Evolutionary conservation across 2,113 vertebrate genomes (phyloP).

Genomic region (Romanogobio albipinnatus): DNA sequence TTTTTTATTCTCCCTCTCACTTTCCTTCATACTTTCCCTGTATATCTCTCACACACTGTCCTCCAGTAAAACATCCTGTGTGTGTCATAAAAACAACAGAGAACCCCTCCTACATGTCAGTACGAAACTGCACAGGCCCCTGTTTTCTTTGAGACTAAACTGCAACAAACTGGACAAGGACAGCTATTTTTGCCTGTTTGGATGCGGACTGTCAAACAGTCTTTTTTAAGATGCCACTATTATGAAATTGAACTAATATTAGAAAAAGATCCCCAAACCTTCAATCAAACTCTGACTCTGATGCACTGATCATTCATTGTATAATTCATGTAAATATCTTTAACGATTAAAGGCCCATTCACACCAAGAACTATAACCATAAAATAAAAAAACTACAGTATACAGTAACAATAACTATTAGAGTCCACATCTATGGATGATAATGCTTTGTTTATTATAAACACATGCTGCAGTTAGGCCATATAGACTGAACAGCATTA

Average conservation of each 20-base stretch:
- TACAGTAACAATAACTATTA: neutral
- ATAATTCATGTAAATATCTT: neutral
- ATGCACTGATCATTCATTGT: neutral
- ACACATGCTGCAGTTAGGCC: neutral
- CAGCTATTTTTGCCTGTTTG: neutral
- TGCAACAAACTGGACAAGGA: neutral
- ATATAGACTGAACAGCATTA: neutral
- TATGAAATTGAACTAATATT: neutral
- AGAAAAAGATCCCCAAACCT: too few species aligned
- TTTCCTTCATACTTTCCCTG: neutral
- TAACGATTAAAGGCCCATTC: neutral
- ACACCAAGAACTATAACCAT: neutral
- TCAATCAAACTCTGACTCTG: neutral
- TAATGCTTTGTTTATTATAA: neutral
- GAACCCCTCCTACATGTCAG: conserved; percentile 44
- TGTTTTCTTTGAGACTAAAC: neutral
- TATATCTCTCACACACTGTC: neutral
- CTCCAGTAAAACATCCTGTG: conserved; percentile 56
- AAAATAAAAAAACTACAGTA: neutral
- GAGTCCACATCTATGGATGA: neutral
- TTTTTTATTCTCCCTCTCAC: neutral
- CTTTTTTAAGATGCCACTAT: neutral
- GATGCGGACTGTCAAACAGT: neutral
- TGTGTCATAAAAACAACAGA: conserved; percentile 57
- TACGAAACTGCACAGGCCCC: conserved; percentile 56